Evolutionary conservation across 2,113 vertebrate species (phyloP).

Genomic region (Perognathus longimembris): DNA sequence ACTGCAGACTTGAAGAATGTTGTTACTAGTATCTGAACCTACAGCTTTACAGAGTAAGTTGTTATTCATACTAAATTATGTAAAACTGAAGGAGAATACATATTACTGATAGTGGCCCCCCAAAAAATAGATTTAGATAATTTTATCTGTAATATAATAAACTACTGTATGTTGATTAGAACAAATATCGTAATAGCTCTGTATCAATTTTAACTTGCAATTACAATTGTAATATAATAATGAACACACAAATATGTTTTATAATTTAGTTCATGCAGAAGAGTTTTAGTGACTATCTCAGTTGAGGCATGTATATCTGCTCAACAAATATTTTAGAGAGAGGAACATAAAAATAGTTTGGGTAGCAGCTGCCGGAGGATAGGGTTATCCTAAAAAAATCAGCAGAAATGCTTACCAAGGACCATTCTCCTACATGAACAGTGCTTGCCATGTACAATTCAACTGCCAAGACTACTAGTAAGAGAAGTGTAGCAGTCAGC

Average conservation of each 20-base stretch:
- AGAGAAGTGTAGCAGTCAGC: too few species aligned
- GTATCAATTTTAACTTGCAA: background rate
- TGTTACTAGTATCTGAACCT: background rate
- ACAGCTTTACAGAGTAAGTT: background rate
- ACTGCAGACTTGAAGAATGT: background rate
- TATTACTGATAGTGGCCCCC: background rate
- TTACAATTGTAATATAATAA: background rate
- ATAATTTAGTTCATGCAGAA: background rate
- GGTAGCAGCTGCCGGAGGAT: background rate
- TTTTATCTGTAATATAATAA: background rate
- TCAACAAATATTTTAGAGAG: background rate
- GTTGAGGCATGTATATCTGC: background rate
- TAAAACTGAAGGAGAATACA: background rate
- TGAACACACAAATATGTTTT: background rate
- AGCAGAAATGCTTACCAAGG: background rate
- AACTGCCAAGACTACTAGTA: too few species aligned
- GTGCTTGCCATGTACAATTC: background rate
- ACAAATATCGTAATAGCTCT: background rate
- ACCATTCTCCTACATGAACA: background rate
- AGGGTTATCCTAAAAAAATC: background rate
- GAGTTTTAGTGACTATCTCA: background rate
- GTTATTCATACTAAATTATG: background rate
- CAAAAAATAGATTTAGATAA: background rate
- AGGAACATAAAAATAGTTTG: background rate
- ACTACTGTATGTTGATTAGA: background rate